Evolutionary conservation across 35 echinoderm and acorn worm species (phyloP).

Genomic region (Strongylocentrotus purpuratus): DNA sequence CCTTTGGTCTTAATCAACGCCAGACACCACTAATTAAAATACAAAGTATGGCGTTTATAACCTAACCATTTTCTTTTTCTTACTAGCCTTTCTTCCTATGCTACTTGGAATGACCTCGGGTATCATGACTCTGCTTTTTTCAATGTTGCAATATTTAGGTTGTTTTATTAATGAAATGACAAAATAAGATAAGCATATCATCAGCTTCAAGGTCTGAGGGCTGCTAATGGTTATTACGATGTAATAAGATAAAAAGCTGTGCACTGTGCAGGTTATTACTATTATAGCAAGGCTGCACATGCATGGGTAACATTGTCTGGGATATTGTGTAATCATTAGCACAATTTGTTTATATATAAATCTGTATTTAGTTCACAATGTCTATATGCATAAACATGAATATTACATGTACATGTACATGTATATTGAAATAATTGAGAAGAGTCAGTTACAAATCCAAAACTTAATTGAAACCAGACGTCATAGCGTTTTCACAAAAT

Average conservation of each 20-base stretch:
- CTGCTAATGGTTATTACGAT: not conserved
- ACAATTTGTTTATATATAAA: no score
- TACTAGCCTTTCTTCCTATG: not conserved
- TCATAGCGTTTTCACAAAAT: no score
- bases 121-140: not conserved
- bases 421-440: no score
- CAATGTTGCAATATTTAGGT: not conserved
- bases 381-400: no score
- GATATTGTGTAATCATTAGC: not conserved
- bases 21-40: not conserved
- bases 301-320: not conserved
- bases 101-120: not conserved
- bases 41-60: not conserved
- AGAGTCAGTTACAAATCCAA: no score
- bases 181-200: not conserved
- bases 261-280: not conserved
- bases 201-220: not conserved
- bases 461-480: no score
- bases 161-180: not conserved
- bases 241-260: not conserved
- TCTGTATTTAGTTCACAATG: no score
- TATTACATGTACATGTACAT: no score
- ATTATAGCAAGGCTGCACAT: not conserved
- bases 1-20: not conserved
- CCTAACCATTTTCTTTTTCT: not conserved